These are phyloP conservation scores for Coelinius sp. DNA, from an alignment of 2,888 invertebrate species.

Conservation along the genomic window DNA sequence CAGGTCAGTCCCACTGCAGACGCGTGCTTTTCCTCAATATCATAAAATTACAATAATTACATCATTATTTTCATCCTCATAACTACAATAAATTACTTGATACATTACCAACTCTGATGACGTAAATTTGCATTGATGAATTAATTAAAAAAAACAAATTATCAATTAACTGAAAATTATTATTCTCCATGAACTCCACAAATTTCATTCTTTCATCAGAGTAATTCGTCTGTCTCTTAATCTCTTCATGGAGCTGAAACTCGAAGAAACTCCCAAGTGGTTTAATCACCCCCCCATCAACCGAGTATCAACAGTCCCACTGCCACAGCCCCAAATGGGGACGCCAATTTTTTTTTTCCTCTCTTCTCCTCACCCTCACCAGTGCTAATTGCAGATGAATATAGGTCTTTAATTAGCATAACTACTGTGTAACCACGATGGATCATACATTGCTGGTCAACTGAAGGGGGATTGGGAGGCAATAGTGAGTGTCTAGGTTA, in stretches of 20 bases:
- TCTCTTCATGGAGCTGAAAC: background rate
- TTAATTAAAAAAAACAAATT: too few species aligned
- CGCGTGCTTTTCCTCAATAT: constrained; percentile 8
- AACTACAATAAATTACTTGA: too few species aligned
- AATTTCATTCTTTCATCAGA: background rate
- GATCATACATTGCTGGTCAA: constrained; percentile 54
- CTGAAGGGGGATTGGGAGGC: constrained; percentile 22
- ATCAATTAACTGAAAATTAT: too few species aligned
- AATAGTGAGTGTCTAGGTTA: constrained; percentile 53
- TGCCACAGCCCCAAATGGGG: background rate
- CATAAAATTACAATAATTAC: background rate
- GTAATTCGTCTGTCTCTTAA: background rate
- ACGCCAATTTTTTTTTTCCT: background rate
- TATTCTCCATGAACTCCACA: background rate
- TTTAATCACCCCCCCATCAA: background rate
- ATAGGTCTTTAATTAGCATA: constrained; percentile 66
- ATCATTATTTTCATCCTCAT: background rate
- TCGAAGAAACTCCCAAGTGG: background rate
- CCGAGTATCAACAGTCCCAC: background rate
- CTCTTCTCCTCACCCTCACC: background rate
- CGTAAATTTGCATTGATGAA: too few species aligned
- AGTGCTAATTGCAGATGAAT: constrained; percentile 40
- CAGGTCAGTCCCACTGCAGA: constrained; percentile 36
- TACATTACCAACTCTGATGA: too few species aligned
- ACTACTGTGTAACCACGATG: constrained; percentile 63